These are phyloP conservation scores for Linurgus olivaceus DNA, from an alignment of 2,797 vertebrate genomes.

Conservation along the genomic window DNA sequence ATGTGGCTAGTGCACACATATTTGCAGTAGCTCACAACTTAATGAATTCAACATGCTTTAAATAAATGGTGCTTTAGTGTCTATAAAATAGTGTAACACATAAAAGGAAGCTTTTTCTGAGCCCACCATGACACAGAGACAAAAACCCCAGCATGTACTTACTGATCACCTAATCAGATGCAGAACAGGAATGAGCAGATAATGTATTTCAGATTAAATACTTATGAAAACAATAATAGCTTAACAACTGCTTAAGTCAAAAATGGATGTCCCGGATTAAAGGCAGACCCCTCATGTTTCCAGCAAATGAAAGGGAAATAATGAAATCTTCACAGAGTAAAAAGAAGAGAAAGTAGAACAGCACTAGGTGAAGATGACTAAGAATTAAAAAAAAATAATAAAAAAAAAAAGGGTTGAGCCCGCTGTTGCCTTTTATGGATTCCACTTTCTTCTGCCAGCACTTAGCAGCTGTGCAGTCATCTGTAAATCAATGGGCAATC, in stretches of 20 bases:
- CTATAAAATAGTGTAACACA: not conserved
- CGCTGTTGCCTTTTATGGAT: conserved; percentile 1
- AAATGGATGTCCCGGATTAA: not conserved
- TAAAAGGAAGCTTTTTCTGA: not conserved
- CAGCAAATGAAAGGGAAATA: not conserved
- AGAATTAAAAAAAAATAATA: not conserved
- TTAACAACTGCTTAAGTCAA: not conserved
- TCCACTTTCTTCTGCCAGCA: not conserved
- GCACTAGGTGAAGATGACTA: not conserved
- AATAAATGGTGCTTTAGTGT: not conserved
- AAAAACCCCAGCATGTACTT: not conserved
- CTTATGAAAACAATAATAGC: not conserved
- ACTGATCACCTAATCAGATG: not conserved
- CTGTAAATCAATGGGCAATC: not conserved
- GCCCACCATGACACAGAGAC: not conserved
- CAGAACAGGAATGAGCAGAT: not conserved
- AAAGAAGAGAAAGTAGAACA: not conserved
- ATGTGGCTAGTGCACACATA: not conserved
- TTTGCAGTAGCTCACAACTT: not conserved
- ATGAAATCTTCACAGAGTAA: not conserved
- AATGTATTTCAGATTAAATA: not conserved
- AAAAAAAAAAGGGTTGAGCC: not conserved
- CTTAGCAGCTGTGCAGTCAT: not conserved
- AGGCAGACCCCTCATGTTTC: not conserved
- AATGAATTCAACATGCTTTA: not conserved